These are phyloP conservation scores for Vanessa atalanta DNA, from an alignment of 1,140 invertebrate genomes.

Conservation along the genomic window DNA sequence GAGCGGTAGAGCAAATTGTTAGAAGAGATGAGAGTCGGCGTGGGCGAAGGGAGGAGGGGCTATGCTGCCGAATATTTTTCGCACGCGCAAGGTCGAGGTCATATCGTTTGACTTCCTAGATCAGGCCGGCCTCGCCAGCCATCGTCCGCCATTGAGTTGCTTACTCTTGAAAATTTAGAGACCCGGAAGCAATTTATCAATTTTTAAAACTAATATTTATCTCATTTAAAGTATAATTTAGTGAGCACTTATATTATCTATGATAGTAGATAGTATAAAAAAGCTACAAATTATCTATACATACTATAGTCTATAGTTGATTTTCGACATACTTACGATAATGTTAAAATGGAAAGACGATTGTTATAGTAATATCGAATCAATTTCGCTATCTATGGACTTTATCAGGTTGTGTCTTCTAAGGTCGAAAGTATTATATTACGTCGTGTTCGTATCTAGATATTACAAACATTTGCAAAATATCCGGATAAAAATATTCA, in stretches of 20 bases:
- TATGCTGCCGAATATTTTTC: slow-evolving; percentile 70
- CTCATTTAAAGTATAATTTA: background rate
- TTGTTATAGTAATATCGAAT: background rate
- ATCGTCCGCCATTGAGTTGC: background rate
- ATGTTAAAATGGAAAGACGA: too few species aligned
- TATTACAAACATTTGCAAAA: slow-evolving; percentile 61
- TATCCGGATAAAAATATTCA: slow-evolving; percentile 78
- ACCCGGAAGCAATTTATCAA: background rate
- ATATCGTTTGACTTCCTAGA: slow-evolving; percentile 76
- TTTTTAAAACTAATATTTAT: too few species aligned
- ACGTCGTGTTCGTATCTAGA: slow-evolving; percentile 30
- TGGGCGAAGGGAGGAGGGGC: slow-evolving; percentile 38
- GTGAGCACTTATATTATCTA: too few species aligned
- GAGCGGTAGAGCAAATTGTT: slow-evolving; percentile 25
- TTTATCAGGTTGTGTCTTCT: slow-evolving; percentile 19
- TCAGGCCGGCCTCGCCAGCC: slow-evolving; percentile 34
- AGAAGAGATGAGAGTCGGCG: slow-evolving; percentile 30
- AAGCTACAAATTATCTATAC: too few species aligned
- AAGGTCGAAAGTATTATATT: slow-evolving; percentile 33
- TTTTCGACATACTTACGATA: too few species aligned
- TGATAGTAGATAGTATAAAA: too few species aligned
- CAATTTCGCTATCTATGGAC: slow-evolving; percentile 12
- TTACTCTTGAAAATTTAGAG: slow-evolving; percentile 8
- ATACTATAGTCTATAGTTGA: too few species aligned
- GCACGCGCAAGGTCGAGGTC: slow-evolving; percentile 75